Base-by-base conservation (phyloP, 2,113 vertebrate genomes). In the Nycticryphes semicollaris region DNA sequence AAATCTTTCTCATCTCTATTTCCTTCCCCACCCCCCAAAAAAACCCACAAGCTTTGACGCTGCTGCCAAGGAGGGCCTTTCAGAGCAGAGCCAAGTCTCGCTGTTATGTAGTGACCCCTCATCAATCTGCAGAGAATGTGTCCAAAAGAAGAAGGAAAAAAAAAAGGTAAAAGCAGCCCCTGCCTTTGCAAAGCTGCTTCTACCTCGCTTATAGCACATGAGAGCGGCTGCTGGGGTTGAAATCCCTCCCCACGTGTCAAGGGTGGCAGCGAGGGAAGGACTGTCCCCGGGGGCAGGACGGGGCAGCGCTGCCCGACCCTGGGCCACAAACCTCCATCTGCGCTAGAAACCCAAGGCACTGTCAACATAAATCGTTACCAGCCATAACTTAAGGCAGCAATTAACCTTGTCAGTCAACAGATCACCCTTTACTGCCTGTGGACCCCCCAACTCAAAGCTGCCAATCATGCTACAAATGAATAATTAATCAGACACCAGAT, bases 401-500 rank as follows among this genome's bases (percentile, higher is more conserved):
- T 98, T 98, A 98, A 98, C 98, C 98, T 98, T 98, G 98, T 97
- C 97, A 95, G 90, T 95, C 73, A 96, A 43, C 69, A 83, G 92
- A 95, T 84, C 96, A 91, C 91, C 97, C 97, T 91, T 63, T 73
- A 28, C 79, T 12, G 96, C 31, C 97, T 94, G 86, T 85, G 97
- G 97, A 97, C 96, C 73, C 93, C 73, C 93, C 95, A n/a, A 96
- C 96, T 89, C 83, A 53, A 74, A 97, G 98, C 96, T 94, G 97
- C 96, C 96, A 97, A 93, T 97, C 97, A 97, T 47, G 64, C 96
- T 89, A 82, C 74, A 7, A 53, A 98, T 97, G 95, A 98, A 98
- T 98, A 98, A 98, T 98, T 98, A 98, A 98, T 93, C 93, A 96
- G 96, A 95, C 97, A 96, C 93, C 96, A 98, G 96, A 95, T 97